Conservation (phyloP, 2,797 vertebrate species). For the Paguma larvata region DNA sequence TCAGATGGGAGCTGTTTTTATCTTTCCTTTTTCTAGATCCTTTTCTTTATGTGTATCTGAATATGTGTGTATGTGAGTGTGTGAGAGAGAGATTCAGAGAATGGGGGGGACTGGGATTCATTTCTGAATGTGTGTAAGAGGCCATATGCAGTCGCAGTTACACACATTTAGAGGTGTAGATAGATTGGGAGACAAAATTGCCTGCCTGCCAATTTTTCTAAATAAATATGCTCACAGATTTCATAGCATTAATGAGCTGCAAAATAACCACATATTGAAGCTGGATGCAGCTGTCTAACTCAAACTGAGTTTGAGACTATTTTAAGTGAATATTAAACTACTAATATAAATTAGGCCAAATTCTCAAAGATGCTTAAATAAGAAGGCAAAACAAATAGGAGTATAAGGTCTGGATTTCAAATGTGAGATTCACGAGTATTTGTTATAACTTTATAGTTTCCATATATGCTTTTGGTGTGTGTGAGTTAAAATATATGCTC, state of each 20-base stretch:
- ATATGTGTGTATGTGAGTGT: neutral
- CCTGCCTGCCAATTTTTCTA: slow-evolving; percentile 74
- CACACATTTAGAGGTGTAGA: slow-evolving; percentile 61
- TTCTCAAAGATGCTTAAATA: slow-evolving; percentile 57
- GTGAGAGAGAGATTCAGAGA: neutral
- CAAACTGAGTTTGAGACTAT: slow-evolving; percentile 59
- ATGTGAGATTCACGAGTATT: neutral
- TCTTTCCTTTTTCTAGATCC: slow-evolving; percentile 60
- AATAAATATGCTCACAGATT: slow-evolving; percentile 77
- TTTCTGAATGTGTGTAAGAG: slow-evolving; percentile 60
- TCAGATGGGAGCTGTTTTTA: slow-evolving; percentile 63
- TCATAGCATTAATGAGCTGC: slow-evolving; percentile 77
- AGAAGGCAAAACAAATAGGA: slow-evolving; percentile 27
- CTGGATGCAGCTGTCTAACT: slow-evolving; percentile 47
- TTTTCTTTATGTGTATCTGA: slow-evolving; percentile 63
- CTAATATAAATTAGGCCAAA: slow-evolving; percentile 32
- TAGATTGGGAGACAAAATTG: slow-evolving; percentile 65
- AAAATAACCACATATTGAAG: slow-evolving; percentile 71
- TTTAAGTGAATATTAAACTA: slow-evolving; percentile 67
- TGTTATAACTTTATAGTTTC: slow-evolving; percentile 34
- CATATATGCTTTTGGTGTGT: neutral
- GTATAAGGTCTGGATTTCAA: neutral
- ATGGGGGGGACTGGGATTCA: neutral
- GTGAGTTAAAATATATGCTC: slow-evolving; percentile 48
- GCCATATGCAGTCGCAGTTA: slow-evolving; percentile 71